Conservation (phyloP, 2,888 invertebrate genomes). For the Campoplex capitator region DNA sequence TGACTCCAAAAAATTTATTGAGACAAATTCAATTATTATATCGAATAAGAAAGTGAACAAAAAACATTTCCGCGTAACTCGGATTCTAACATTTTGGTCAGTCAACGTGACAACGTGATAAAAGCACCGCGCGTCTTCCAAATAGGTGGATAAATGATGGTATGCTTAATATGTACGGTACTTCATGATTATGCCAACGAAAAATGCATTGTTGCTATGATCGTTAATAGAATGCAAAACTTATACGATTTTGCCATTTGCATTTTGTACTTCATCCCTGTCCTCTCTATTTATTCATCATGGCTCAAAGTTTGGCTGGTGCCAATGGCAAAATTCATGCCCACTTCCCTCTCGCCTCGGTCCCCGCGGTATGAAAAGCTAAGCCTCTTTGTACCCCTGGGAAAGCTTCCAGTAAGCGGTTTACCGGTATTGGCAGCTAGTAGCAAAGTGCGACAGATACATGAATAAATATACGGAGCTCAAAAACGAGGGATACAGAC, state of each 20-base stretch:
- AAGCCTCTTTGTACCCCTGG: slow-evolving; percentile 60
- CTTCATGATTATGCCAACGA: slow-evolving; percentile 32
- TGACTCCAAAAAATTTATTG: background rate
- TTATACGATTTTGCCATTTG: slow-evolving; percentile 40
- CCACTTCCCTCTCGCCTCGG: background rate
- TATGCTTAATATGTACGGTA: background rate
- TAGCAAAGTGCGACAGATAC: slow-evolving; percentile 36
- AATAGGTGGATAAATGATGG: background rate
- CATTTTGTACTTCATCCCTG: slow-evolving; percentile 40
- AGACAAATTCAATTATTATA: background rate
- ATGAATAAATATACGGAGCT: slow-evolving; percentile 21
- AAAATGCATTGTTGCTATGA: slow-evolving; percentile 27
- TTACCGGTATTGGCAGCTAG: slow-evolving; percentile 52
- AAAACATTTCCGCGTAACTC: background rate
- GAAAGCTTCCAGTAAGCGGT: slow-evolving; percentile 62
- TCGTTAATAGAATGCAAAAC: slow-evolving; percentile 48
- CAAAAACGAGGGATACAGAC: background rate
- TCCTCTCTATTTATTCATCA: slow-evolving; percentile 7
- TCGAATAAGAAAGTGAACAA: background rate
- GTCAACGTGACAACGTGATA: background rate
- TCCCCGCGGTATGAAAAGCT: slow-evolving; percentile 40
- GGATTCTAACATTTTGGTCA: background rate
- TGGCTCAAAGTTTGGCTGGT: slow-evolving; percentile 10
- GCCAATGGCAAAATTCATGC: slow-evolving; percentile 32
- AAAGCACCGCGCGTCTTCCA: background rate